Base-by-base conservation (phyloP, 2,888 invertebrate genomes). In the Palloptera scutellata region DNA sequence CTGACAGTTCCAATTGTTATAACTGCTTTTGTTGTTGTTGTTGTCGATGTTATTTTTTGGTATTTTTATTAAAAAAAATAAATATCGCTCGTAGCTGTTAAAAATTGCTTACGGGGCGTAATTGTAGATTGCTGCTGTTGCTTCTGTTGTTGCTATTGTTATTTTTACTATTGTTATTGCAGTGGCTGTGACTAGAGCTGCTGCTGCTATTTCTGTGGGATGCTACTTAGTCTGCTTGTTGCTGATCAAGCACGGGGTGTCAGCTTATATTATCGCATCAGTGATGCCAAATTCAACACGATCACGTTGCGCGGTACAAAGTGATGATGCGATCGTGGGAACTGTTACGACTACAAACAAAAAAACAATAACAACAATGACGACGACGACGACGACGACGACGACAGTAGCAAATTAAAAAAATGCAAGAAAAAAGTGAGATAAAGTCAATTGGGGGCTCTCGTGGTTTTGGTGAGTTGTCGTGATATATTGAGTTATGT, bases 321-420 rank as follows among this genome's bases (percentile, higher is more conserved):
- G 15, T 15, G 30, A 51, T 15, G 15, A 53, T 69, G 57, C 64
- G 70, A 75, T 73, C 75, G 75, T 75, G 75, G 73, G 75, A 75
- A 75, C 69, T 70, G 66, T 66, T 65, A 72, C 68, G 55, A 57
- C 62, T 12, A 42, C 15, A 61, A 45, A 54, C 15, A 54, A 61
- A 48, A 48, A n/a, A 63, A 63, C 66, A 51, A 58, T 57, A n/a
- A 4, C 30, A 4, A 30, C 30, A 30, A 6, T 6, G 6, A 6
- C 30, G 6, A 30, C 30, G 6, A 30, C 30, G n/a, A 4, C 30
- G 2, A 30, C 30, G 6, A 6, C 30, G 6, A 6, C 30, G 6
- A 30, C 30, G 6, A 30, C 30, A 30, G 30, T 30, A 30, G 30
- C 30, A 30, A 30, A 2, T 6, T 4, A 30, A 30, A 30, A 30